Evolutionary conservation across 2,797 vertebrate species (phyloP).

Genomic region (Nyctibius grandis): DNA sequence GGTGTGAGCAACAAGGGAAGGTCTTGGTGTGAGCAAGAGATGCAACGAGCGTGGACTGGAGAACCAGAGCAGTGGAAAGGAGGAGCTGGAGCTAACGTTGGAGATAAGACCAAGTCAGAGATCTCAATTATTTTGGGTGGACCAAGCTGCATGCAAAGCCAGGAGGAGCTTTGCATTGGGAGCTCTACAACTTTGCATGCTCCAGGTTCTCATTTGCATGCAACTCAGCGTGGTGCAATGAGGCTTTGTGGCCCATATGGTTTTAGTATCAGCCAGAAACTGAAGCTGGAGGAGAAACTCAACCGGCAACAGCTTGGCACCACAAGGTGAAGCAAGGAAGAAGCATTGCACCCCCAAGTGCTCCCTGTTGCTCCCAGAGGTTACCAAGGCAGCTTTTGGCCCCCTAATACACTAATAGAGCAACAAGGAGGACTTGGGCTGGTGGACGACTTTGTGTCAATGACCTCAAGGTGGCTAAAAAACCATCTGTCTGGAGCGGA

Average conservation of each 20-base stretch:
- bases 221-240: fast-evolving
- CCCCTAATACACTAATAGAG: background rate
- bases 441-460: background rate
- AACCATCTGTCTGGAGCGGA: background rate
- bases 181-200: background rate
- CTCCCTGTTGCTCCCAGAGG: background rate
- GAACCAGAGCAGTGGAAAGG: background rate
- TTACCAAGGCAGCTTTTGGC: background rate
- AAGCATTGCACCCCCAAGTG: fast-evolving
- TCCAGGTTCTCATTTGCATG: background rate
- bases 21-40: background rate
- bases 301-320: background rate
- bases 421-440: background rate
- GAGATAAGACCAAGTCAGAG: background rate
- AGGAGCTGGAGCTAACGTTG: background rate
- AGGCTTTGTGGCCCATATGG: fast-evolving
- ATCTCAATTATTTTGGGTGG: background rate
- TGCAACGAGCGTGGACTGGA: fast-evolving
- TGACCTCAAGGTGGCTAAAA: background rate
- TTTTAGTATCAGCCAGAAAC: background rate
- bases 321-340: fast-evolving
- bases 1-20: background rate
- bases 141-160: background rate
- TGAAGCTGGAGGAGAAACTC: background rate
- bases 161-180: background rate